Conservation (phyloP, 2,888 invertebrate species). For the Dicyrtoma fusca region DNA sequence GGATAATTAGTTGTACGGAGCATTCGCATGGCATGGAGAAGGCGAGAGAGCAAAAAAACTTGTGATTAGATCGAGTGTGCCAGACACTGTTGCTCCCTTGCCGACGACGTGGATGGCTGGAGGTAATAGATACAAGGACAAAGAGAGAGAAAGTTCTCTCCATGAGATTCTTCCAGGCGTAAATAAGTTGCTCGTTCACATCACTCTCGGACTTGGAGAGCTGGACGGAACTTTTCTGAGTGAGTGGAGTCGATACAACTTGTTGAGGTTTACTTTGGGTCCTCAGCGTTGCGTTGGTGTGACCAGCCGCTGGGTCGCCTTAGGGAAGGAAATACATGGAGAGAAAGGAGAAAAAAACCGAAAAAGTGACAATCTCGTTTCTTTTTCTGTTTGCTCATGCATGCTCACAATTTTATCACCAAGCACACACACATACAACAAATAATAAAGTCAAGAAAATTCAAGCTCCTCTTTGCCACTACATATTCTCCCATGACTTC, state of each 20-base stretch:
- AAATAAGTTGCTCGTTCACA: neutral
- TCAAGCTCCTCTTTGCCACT: too few species aligned
- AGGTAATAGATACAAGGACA: neutral
- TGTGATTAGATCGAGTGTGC: neutral
- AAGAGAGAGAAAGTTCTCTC: neutral
- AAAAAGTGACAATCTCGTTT: too few species aligned
- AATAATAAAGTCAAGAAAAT: too few species aligned
- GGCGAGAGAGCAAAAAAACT: neutral
- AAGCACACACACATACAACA: too few species aligned
- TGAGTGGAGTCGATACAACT: neutral
- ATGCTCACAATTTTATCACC: too few species aligned
- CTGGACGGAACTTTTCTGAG: neutral
- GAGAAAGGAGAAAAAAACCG: too few species aligned
- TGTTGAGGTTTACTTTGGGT: neutral
- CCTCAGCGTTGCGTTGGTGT: too few species aligned
- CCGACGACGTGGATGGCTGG: constrained; percentile 1
- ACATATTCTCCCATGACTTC: too few species aligned
- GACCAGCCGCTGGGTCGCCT: too few species aligned
- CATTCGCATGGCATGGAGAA: neutral
- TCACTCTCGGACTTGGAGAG: neutral
- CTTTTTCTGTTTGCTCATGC: too few species aligned
- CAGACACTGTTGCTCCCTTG: too few species aligned
- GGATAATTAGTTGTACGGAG: constrained; percentile 7
- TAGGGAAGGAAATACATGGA: too few species aligned
- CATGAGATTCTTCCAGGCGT: neutral